A percentile compares a stretch with the other conserved stretches of the same genome.
These are phyloP conservation scores for Gila orcuttii DNA, from an alignment of 2,113 vertebrate genomes.

Conservation along the genomic window DNA sequence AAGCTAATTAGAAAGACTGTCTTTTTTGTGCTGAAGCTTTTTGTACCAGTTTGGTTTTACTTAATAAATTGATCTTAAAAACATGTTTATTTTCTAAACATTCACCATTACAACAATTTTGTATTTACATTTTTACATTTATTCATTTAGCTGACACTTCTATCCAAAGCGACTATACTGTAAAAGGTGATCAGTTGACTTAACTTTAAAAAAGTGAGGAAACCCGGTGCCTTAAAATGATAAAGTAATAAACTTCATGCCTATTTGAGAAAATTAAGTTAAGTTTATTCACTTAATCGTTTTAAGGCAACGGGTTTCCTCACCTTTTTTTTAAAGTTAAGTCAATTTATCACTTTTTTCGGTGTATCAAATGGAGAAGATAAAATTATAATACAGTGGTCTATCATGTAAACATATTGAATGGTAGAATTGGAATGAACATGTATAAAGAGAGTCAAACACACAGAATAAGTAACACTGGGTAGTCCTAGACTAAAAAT, in stretches of 20 bases:
- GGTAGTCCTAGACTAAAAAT: neutral
- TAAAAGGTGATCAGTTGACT: too few relatives aligned
- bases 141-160: neutral
- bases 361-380: neutral
- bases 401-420: neutral
- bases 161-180: neutral
- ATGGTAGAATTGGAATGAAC: neutral
- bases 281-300: too few relatives aligned
- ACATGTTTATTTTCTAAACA: neutral
- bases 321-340: too few relatives aligned
- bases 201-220: too few relatives aligned
- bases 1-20: conserved; percentile 51
- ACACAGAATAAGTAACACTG: neutral
- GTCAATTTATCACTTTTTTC: too few relatives aligned
- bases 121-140: conserved; percentile 3
- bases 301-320: too few relatives aligned
- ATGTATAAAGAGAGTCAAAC: neutral
- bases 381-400: neutral
- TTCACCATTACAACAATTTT: neutral
- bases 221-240: too few relatives aligned
- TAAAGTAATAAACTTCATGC: too few relatives aligned
- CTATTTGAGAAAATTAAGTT: too few relatives aligned
- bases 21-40: conserved; percentile 56
- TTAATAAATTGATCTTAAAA: conserved; percentile 55
- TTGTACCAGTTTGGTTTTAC: conserved; percentile 58